Conservation (phyloP, 2,888 invertebrate species). For the Ophonus ardosiacus region DNA sequence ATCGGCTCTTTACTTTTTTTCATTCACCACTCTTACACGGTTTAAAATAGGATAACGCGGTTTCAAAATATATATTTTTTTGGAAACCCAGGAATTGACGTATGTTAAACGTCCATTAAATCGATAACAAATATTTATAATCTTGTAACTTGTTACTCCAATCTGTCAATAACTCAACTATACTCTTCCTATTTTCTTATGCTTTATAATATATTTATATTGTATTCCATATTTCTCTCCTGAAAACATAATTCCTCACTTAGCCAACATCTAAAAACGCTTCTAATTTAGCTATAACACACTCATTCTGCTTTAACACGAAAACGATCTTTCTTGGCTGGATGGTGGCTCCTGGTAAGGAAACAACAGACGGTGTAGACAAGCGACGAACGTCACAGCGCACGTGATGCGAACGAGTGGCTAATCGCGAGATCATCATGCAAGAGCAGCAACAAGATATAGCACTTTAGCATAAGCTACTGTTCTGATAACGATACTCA, state of each 20-base stretch:
- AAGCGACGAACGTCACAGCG: neutral
- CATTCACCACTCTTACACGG: too few relatives aligned
- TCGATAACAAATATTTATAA: too few relatives aligned
- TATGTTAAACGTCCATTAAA: too few relatives aligned
- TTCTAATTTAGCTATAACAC: neutral
- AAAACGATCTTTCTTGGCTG: neutral
- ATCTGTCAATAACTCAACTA: too few relatives aligned
- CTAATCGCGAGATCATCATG: conserved; percentile 56
- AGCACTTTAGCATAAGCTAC: conserved; percentile 62
- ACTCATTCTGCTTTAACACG: neutral
- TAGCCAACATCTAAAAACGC: neutral
- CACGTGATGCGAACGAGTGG: conserved; percentile 11
- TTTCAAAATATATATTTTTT: too few relatives aligned
- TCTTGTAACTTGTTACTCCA: too few relatives aligned
- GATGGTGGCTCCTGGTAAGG: neutral
- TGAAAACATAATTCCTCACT: neutral
- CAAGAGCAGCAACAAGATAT: conserved; percentile 53
- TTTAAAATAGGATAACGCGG: too few relatives aligned
- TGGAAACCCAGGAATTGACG: too few relatives aligned
- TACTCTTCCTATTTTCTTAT: too few relatives aligned
- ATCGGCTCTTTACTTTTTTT: too few relatives aligned
- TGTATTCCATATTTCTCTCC: neutral
- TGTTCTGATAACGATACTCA: conserved; percentile 51
- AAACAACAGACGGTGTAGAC: neutral
- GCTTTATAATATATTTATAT: too few relatives aligned